Percentiles rank a stretch among this genome's conserved stretches.
Conservation (phyloP, 2,113 vertebrate species). For the Cinclus cinclus region DNA sequence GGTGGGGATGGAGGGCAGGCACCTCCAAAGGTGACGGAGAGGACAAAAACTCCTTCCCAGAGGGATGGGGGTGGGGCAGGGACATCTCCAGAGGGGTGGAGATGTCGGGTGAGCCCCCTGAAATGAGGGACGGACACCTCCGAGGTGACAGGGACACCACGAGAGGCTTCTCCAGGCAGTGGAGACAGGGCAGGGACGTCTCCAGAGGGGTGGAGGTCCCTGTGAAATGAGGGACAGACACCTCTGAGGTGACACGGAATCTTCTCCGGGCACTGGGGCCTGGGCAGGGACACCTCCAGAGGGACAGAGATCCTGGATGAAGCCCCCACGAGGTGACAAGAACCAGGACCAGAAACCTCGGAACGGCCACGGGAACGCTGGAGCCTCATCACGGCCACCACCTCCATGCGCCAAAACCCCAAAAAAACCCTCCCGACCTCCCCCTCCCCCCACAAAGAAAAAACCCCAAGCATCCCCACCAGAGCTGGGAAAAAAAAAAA, state of each 20-base stretch:
- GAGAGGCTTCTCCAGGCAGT: neutral
- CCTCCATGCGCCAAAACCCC: too few relatives aligned
- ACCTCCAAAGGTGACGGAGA: neutral
- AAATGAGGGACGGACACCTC: neutral
- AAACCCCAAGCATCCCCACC: neutral
- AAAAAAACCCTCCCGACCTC: neutral
- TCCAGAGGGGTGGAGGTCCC: neutral
- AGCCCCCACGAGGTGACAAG: too few relatives aligned
- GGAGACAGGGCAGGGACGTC: neutral
- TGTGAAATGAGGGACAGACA: neutral
- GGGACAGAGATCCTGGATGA: neutral
- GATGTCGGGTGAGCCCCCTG: too few relatives aligned
- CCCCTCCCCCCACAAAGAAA: too few relatives aligned
- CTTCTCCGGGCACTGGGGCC: too few relatives aligned
- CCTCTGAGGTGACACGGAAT: neutral
- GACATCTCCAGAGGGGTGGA: too few relatives aligned
- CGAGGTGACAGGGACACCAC: neutral
- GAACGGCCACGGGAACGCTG: too few relatives aligned
- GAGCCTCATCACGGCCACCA: too few relatives aligned
- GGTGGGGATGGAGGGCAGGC: too few relatives aligned
- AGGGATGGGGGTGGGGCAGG: neutral
- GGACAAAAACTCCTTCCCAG: neutral
- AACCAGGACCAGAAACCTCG: too few relatives aligned
- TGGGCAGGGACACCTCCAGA: neutral
- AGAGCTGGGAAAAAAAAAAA: neutral